Base-by-base conservation (phyloP, 2,113 vertebrate species). In the Cyprinodon brontotheroides region DNA sequence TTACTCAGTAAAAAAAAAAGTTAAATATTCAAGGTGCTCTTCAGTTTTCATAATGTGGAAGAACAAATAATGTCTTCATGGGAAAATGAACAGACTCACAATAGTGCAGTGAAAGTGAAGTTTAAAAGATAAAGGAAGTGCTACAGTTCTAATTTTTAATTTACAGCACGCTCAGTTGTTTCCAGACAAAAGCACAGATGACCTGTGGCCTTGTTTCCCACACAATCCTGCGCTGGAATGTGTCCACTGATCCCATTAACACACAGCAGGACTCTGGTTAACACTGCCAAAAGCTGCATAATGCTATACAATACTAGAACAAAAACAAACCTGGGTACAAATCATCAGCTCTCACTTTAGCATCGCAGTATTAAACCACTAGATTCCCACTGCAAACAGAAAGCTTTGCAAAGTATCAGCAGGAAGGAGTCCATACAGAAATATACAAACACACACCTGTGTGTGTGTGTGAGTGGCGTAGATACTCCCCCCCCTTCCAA, bases 151-250 rank as follows among this genome's bases (percentile, higher is more conserved):
- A 72, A 61, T 59, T 63, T 65, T 67, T 73, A 77, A 83, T 70
- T 43, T 60, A 67, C 75, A 74, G 36, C 74, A 39, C 10, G 76
- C 72, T 70, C 41, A 3, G 22, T 29, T 66, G 81, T 1, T 77
- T 8, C 1, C 47, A 67, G 70, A 87, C 83, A 89, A 90, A 89
- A 12, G 38, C 2, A 38, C 43, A 36, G 3, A 50, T 61, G 83
- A 87, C 85, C 87, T 70, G n/a, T 0, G 48, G 70, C 43, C 75
- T 39, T 61, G 73, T 80, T 89, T 88, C 87, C 87, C 89, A 90
- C 87, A 84, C 60, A 6, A 47, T 36, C 61, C 75, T 15, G 53
- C 57, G 22, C 68, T 3, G 82, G 80, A 83, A 88, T 83, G 84
- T 13, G 67, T 53, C 20, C n/a, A 8, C 48, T 5, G 4, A 45